Conservation (phyloP, 2,797 vertebrate genomes). For the Lepilemur septentrionalis region DNA sequence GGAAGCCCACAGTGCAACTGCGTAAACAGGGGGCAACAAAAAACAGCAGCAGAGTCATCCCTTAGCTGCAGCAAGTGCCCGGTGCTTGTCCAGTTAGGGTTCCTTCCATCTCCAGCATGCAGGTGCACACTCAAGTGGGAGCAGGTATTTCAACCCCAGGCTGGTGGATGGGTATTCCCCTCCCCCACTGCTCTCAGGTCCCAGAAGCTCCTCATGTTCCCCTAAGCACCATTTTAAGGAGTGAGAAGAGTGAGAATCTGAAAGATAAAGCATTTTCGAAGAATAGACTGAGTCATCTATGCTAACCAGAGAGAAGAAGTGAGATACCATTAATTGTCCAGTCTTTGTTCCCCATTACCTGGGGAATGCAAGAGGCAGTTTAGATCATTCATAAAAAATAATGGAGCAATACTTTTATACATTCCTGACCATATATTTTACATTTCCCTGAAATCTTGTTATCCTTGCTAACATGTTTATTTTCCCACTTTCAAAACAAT, state of each 20-base stretch:
- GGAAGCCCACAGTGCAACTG: not conserved
- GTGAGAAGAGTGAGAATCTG: not conserved
- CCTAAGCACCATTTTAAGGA: not conserved
- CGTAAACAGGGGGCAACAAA: accelerated
- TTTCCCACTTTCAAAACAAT: not conserved
- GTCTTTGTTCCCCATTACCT: not conserved
- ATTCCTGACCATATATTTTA: not conserved
- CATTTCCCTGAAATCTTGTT: not conserved
- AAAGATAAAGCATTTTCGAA: not conserved
- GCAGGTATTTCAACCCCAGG: not conserved
- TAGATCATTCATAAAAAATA: not conserved
- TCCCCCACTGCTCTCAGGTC: not conserved
- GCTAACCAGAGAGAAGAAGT: not conserved
- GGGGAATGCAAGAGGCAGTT: not conserved
- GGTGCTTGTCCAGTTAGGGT: accelerated
- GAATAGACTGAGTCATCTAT: not conserved
- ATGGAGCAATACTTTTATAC: not conserved
- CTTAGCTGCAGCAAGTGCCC: accelerated
- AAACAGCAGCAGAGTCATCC: accelerated
- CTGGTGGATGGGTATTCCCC: accelerated
- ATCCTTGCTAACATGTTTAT: not conserved
- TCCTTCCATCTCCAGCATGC: accelerated
- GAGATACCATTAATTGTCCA: not conserved
- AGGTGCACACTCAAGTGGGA: not conserved
- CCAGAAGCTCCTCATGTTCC: not conserved